Evolutionary conservation across 2,888 invertebrate genomes (phyloP).

Genomic region (Andrena marginata): DNA sequence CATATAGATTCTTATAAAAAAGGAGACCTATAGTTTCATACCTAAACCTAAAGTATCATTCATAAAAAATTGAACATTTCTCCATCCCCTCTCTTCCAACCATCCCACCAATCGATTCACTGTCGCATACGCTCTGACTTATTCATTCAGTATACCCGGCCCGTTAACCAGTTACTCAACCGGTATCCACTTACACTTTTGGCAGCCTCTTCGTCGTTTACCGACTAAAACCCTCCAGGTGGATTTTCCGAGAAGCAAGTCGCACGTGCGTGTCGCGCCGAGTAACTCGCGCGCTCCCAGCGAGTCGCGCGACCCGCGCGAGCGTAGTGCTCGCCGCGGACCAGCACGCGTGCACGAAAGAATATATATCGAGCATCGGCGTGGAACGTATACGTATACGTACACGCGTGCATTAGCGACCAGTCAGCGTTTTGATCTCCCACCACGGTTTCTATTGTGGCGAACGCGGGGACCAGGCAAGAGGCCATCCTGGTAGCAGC

Average conservation of each 20-base stretch:
- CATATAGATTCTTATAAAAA: too few species aligned
- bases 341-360: slow-evolving; percentile 20
- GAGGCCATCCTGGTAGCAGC: slow-evolving; percentile 79
- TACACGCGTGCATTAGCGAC: slow-evolving; percentile 60
- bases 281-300: not conserved
- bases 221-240: slow-evolving; percentile 31
- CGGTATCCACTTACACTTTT: slow-evolving; percentile 23
- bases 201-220: slow-evolving; percentile 19
- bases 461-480: slow-evolving; percentile 75
- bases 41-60: too few species aligned
- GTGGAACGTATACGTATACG: slow-evolving; percentile 9
- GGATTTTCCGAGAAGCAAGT: slow-evolving; percentile 29
- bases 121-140: slow-evolving; percentile 11
- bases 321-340: not conserved
- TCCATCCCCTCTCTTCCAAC: not conserved
- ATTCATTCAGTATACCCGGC: slow-evolving; percentile 31
- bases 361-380: not conserved
- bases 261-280: slow-evolving; percentile 25
- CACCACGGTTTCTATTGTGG: slow-evolving; percentile 80
- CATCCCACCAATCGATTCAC: slow-evolving; percentile 37
- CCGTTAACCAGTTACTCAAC: slow-evolving; percentile 43
- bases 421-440: slow-evolving; percentile 82
- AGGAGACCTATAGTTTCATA: too few species aligned
- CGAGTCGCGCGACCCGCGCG: not conserved
- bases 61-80: too few species aligned